Percentiles rank a stretch among this genome's conserved stretches.
Conservation (phyloP, 2,113 vertebrate genomes). For the Lycaon pictus region DNA sequence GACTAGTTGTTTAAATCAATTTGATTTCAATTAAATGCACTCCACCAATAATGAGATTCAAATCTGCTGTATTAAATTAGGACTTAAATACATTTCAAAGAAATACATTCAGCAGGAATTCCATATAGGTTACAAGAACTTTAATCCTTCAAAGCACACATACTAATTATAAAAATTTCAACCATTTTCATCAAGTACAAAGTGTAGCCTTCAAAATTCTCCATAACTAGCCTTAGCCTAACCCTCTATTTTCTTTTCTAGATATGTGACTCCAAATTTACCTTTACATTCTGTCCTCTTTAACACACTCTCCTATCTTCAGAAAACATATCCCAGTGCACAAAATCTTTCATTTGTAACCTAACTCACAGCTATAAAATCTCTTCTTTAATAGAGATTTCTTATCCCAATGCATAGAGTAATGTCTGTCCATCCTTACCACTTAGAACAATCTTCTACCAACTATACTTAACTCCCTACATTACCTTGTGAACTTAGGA, state of each 20-base stretch:
- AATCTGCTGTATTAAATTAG: constrained; percentile 67
- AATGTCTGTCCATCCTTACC: neutral
- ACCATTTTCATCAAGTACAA: constrained; percentile 12
- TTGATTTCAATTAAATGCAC: constrained; percentile 77
- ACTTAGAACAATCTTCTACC: neutral
- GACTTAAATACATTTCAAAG: constrained; percentile 47
- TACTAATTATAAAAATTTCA: constrained; percentile 33
- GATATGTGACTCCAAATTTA: neutral
- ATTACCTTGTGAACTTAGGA: neutral
- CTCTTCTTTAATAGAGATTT: neutral
- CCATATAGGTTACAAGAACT: constrained; percentile 15
- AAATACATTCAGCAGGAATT: constrained; percentile 38
- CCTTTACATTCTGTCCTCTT: neutral
- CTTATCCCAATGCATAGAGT: neutral
- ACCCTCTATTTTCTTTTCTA: neutral
- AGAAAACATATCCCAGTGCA: neutral
- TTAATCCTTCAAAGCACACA: constrained; percentile 20
- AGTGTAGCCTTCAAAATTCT: neutral
- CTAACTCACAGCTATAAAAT: neutral
- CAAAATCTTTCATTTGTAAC: neutral
- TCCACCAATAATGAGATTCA: constrained; percentile 64
- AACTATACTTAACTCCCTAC: neutral
- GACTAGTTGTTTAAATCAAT: constrained; percentile 67
- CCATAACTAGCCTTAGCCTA: neutral
- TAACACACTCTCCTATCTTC: neutral